Evolutionary conservation across 2,888 invertebrate genomes (phyloP), one percentile per base, ranked within the genome.

Genomic region (Coremacera marginata): DNA sequence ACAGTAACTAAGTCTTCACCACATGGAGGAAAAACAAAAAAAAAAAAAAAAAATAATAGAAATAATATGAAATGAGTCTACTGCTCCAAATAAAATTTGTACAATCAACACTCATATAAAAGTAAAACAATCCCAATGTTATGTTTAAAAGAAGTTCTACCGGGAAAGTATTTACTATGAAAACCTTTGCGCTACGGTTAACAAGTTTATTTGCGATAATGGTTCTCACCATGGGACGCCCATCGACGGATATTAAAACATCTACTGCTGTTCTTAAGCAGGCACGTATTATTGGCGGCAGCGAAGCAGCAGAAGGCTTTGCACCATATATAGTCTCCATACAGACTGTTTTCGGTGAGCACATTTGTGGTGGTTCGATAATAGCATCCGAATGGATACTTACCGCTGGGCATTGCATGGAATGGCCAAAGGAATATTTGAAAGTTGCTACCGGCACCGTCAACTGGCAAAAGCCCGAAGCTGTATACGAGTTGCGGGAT

Each of bases 271-370:
- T 31, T 9, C n/a, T 25, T 9, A 81, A 79, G 0, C 83, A 86
- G 34, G 27, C 81, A 0, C 83, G 86, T 5, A 81, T 88, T 34
- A 79, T 88, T 14, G 86, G 87, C 8, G 88, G 88, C 5, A 52
- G 25, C 0, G 81, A 78, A 4, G 86, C 84, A 0, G 55, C 79
- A 5, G 76, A 77, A 0, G 86, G 83, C 8, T 78, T 70, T 3
- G 84, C 86, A 0, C 89, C 89, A 55, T 89, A 87, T 78, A 88
- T 88, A 78, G 88, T 88, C n/a, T 88, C 89, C 57, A 84, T 89
- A 49, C 88, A 88, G 81, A 84, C 77, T 51, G 83, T 81, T 3
- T 85, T 85, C 22, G 84, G 84, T 0, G 85, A 85, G 49, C 88
- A 88, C 78, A 83, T 85, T 5, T 89, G 89, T 78, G 89, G 89